Evolutionary conservation across 1,140 invertebrate species (phyloP).

Genomic region (Papilio xuthus): DNA sequence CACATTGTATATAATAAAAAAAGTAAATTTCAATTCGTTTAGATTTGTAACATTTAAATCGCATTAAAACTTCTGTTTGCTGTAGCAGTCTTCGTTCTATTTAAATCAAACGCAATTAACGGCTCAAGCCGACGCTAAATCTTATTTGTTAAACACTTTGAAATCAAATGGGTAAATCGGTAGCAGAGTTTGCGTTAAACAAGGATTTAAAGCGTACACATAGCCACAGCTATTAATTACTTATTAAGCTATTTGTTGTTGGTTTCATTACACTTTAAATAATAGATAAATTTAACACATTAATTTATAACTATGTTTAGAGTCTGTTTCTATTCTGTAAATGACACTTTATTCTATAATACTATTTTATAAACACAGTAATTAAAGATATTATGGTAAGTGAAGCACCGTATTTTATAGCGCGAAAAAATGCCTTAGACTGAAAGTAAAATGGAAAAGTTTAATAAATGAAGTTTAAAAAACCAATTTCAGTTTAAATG

Average conservation of each 20-base stretch:
- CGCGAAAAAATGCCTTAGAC: not conserved
- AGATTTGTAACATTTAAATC: not conserved
- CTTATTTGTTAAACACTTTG: conserved; percentile 23
- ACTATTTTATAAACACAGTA: too few species aligned
- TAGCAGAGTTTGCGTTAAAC: not conserved
- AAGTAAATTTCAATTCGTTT: not conserved
- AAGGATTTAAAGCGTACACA: conserved; percentile 1
- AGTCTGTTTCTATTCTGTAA: too few species aligned
- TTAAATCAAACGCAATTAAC: conserved; percentile 25
- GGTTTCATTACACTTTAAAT: not conserved
- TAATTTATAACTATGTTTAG: too few species aligned
- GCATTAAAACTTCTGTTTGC: not conserved
- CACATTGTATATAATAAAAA: too few species aligned
- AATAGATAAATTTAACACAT: too few species aligned
- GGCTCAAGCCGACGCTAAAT: conserved; percentile 4
- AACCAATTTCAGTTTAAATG: not conserved
- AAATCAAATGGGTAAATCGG: conserved; percentile 18
- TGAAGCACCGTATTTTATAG: not conserved
- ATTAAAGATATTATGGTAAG: too few species aligned
- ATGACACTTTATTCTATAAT: too few species aligned
- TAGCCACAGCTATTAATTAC: not conserved
- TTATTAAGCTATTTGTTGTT: not conserved
- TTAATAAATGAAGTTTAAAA: conserved; percentile 13
- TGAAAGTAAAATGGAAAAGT: not conserved
- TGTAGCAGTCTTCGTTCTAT: conserved; percentile 13